Percentiles rank a stretch among this genome's conserved stretches.
Evolutionary conservation across 2,797 vertebrate genomes (phyloP).

Genomic region (Oreonectes daqikongensis): DNA sequence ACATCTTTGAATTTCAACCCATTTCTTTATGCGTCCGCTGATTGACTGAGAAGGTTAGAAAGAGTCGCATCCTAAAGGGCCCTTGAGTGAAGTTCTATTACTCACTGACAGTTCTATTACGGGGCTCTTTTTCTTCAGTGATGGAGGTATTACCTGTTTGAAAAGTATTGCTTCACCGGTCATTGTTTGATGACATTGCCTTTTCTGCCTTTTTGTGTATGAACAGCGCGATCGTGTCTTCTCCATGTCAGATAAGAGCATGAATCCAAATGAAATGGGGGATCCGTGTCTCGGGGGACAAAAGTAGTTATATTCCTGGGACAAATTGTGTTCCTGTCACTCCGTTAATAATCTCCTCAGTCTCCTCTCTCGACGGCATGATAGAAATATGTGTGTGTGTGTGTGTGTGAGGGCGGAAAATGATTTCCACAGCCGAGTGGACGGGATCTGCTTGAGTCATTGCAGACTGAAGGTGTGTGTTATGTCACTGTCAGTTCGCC

Average conservation of each 20-base stretch:
- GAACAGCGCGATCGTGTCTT: slow-evolving; percentile 17
- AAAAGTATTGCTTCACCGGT: slow-evolving; percentile 39
- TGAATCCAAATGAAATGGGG: slow-evolving; percentile 11
- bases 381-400: slow-evolving; percentile 20
- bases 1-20: slow-evolving; percentile 29
- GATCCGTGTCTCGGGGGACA: slow-evolving; percentile 20
- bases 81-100: slow-evolving; percentile 44
- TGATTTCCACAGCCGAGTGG: slow-evolving; percentile 40
- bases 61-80: slow-evolving; percentile 16
- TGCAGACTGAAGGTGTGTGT: slow-evolving; percentile 34
- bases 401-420: slow-evolving; percentile 24
- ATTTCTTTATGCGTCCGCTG: background rate
- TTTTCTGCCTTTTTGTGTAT: slow-evolving; percentile 22
- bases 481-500: slow-evolving; percentile 38
- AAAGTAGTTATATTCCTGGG: slow-evolving; percentile 26
- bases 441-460: slow-evolving; percentile 36
- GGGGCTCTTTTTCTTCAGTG: slow-evolving; percentile 31
- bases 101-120: slow-evolving; percentile 48
- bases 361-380: slow-evolving; percentile 10
- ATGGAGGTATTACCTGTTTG: slow-evolving; percentile 40
- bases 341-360: slow-evolving; percentile 32
- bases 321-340: slow-evolving; percentile 32
- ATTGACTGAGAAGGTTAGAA: slow-evolving; percentile 45
- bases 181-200: slow-evolving; percentile 39
- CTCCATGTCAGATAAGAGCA: slow-evolving; percentile 19